Conservation (phyloP, 2,113 vertebrate species). For the Catagonus wagneri region DNA sequence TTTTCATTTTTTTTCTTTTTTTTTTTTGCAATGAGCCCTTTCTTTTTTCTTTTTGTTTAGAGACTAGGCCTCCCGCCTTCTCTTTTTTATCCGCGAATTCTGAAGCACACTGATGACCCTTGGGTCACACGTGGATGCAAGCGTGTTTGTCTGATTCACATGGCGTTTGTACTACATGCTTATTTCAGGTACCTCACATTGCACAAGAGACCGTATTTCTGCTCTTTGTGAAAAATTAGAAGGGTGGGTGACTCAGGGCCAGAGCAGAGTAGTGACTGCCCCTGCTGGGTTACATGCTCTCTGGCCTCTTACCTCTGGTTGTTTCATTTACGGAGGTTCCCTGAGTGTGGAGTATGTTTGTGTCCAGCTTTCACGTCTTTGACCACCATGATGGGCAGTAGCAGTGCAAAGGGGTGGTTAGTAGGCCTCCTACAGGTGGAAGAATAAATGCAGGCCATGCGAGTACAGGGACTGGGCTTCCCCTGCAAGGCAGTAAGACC, state of each 20-base stretch:
- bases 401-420: not conserved
- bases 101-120: not conserved
- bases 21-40: not conserved
- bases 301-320: not conserved
- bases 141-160: not conserved
- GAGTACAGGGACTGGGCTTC: not conserved
- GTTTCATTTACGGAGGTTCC: not conserved
- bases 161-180: not conserved
- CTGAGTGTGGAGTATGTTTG: not conserved
- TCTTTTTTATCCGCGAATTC: slow-evolving; percentile 29
- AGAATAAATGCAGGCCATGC: not conserved
- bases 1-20: not conserved
- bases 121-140: not conserved
- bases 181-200: not conserved
- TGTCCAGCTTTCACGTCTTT: not conserved
- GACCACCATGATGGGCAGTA: not conserved
- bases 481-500: not conserved
- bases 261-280: not conserved
- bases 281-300: not conserved
- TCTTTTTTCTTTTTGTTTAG: not conserved
- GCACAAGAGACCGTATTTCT: not conserved
- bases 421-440: not conserved
- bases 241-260: not conserved
- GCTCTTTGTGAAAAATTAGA: not conserved
- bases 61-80: not conserved